A percentile compares a stretch with the other conserved stretches of the same genome.
phyloP scores from a whole-genome alignment of 1,140 invertebrate genomes.

The Melitaea cinxia region DNA sequence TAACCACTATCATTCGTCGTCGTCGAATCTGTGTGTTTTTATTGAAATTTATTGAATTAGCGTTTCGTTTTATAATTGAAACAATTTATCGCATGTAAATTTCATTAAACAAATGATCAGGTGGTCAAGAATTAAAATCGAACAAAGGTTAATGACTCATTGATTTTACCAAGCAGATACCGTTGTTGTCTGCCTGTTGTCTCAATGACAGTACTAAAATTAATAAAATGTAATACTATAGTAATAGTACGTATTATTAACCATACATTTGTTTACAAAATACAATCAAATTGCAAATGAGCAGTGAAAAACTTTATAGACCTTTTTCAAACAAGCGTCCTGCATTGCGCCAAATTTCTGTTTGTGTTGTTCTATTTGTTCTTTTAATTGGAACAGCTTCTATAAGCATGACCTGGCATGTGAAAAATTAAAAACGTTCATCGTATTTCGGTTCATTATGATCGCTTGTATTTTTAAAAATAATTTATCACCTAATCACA shows the following conservation, averaged over 20 bases:
- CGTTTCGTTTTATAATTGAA: too few species aligned
- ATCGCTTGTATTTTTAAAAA: conserved; percentile 7
- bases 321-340: conserved; percentile 60
- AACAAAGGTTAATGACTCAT: conserved; percentile 19
- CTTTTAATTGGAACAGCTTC: conserved; percentile 60
- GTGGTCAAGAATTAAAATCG: conserved; percentile 5
- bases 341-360: conserved; percentile 76
- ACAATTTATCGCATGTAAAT: neutral
- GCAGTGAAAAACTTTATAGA: conserved; percentile 56
- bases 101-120: neutral
- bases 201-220: neutral
- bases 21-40: too few species aligned
- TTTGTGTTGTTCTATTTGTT: conserved; percentile 62
- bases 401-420: conserved; percentile 29
- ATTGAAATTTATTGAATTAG: too few species aligned
- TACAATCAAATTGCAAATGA: conserved; percentile 66
- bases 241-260: too few species aligned
- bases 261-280: conserved; percentile 43
- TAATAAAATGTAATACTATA: too few species aligned
- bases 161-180: conserved; percentile 15
- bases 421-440: conserved; percentile 25
- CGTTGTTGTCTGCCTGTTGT: conserved; percentile 2
- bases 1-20: too few species aligned
- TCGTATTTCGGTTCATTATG: conserved; percentile 15
- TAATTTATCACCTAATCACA: neutral